A percentile compares a stretch with the other conserved stretches of the same genome.
Evolutionary conservation across 2,113 vertebrate species (phyloP).

Genomic region (Gasterosteus nipponicus): DNA sequence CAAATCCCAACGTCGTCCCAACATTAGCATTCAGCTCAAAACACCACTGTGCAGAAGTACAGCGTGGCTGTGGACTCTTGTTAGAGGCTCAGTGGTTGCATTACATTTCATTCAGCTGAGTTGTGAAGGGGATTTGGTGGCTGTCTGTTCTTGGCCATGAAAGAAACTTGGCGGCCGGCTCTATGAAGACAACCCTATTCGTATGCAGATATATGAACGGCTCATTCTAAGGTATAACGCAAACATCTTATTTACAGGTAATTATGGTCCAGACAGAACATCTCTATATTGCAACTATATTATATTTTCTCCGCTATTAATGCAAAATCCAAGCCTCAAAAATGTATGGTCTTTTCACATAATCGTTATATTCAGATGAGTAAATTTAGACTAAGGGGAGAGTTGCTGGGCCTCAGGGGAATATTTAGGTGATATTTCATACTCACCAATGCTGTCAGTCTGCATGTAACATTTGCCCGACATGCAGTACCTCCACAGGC

Average conservation of each 20-base stretch:
- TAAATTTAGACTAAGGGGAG: neutral
- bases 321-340: neutral
- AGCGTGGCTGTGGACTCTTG: neutral
- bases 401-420: neutral
- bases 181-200: neutral
- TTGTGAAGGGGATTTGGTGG: neutral
- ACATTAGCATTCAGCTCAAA: neutral
- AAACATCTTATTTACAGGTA: neutral
- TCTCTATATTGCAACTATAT: neutral
- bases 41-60: neutral
- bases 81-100: neutral
- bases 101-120: too few species aligned
- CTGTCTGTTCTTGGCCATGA: neutral
- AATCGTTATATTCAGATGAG: neutral
- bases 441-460: conserved; percentile 89
- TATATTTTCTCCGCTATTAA: neutral
- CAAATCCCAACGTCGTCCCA: neutral
- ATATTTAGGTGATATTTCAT: neutral
- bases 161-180: neutral
- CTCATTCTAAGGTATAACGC: neutral
- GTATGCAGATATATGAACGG: neutral
- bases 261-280: neutral
- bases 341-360: neutral
- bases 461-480: conserved; percentile 90
- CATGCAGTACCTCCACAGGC: conserved; percentile 91